Evolutionary conservation across 2,888 invertebrate genomes (phyloP), one percentile per base, ranked within the genome.

Genomic region (Ceramica pisi): DNA sequence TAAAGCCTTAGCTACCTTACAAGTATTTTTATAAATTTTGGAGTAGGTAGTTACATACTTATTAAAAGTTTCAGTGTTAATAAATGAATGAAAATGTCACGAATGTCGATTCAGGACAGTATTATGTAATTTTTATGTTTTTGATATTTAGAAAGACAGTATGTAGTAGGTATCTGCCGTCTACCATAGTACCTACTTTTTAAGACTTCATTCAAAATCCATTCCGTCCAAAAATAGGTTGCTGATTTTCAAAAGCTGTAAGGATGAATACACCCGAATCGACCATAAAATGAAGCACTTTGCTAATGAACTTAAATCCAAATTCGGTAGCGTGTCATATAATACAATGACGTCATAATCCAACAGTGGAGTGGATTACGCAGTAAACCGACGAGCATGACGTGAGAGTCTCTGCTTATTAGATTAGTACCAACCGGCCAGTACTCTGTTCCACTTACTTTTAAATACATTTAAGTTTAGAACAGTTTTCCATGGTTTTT

Each of bases 281-380:
- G n/a, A 41, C 55, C 41, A 53, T 66, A 62, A 68, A 73, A 61
- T 73, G 21, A 65, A 67, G 57, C 59, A 69, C 59, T 76, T 61
- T 19, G 44, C 61, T 59, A 69, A 70, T 63, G 51, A 73, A 77
- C 48, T 35, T 67, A 56, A 78, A 59, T 64, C 55, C 59, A 59
- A 71, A 71, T 55, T 67, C 53, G 53, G 62, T 67, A 67, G 61
- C 48, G 53, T n/a, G 57, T 51, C 60, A 56, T 69, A 60, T 61
- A 79, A 63, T 67, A 62, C 31, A 66, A 72, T 80, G 70, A 53
- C 76, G 76, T 69, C 73, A 77, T 80, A 73, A 80, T 73, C 76
- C 76, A 61, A 53, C 60, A 51, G 35, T 66, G 46, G 19, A 76
- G 71, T 72, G 68, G 76, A 71, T 74, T 81, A 71, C 55, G 65